Conservation (phyloP, 2,888 invertebrate genomes). For the Euclidia mi region DNA sequence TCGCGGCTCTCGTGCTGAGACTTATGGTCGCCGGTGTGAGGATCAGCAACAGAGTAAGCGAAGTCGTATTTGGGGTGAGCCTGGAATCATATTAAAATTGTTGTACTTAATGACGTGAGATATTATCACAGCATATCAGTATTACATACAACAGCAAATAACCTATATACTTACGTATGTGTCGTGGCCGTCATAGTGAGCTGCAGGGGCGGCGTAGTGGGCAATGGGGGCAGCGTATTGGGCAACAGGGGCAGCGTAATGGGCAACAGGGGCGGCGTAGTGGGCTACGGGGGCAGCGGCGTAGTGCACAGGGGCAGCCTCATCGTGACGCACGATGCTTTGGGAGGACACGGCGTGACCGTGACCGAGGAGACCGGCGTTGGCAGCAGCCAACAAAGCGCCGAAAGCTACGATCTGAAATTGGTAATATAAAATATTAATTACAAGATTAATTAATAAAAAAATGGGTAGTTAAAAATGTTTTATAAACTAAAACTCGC, state of each 20-base stretch:
- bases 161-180: slow-evolving; percentile 56
- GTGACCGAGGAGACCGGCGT: slow-evolving; percentile 61
- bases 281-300: slow-evolving; percentile 35
- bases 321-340: slow-evolving; percentile 53
- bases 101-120: too few species aligned
- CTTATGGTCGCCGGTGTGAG: slow-evolving; percentile 90
- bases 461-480: too few species aligned
- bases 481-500: too few species aligned
- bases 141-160: not conserved
- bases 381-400: slow-evolving; percentile 68
- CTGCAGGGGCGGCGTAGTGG: slow-evolving; percentile 56
- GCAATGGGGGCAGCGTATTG: slow-evolving; percentile 57
- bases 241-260: slow-evolving; percentile 56
- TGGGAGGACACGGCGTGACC: slow-evolving; percentile 51
- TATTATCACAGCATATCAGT: slow-evolving; percentile 3
- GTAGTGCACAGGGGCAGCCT: slow-evolving; percentile 40
- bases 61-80: slow-evolving; percentile 82
- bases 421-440: too few species aligned
- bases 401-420: slow-evolving; percentile 44
- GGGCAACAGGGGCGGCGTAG: slow-evolving; percentile 45
- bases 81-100: slow-evolving; percentile 54
- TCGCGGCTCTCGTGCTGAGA: slow-evolving; percentile 87
- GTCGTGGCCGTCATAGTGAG: slow-evolving; percentile 63
- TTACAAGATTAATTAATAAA: too few species aligned
- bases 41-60: slow-evolving; percentile 88